A percentile compares a stretch with the other conserved stretches of the same genome.
These are phyloP conservation scores for Tetramorium alpestre DNA, from an alignment of 1,140 invertebrate species.

Conservation along the genomic window DNA sequence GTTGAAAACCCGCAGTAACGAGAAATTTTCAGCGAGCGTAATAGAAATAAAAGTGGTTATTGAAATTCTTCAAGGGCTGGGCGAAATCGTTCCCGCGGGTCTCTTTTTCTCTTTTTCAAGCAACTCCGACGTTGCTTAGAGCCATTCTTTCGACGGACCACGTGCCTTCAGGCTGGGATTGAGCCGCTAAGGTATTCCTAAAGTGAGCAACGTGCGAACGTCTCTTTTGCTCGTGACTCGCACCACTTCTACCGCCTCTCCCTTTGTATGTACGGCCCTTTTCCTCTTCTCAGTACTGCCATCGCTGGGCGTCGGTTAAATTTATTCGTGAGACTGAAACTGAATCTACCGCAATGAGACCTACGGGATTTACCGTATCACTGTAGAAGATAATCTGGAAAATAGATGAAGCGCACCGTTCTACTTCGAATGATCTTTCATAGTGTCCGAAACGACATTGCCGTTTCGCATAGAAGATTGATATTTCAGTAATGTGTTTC, in stretches of 20 bases:
- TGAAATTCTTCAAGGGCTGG: slow-evolving; percentile 71
- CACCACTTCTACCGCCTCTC: slow-evolving; percentile 16
- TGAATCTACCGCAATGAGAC: slow-evolving; percentile 35
- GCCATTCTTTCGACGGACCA: slow-evolving; percentile 69
- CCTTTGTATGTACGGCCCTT: slow-evolving; percentile 38
- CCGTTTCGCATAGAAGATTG: not conserved
- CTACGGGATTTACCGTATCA: slow-evolving; percentile 49
- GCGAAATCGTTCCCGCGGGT: slow-evolving; percentile 10
- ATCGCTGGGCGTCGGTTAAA: slow-evolving; percentile 51
- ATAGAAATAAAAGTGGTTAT: slow-evolving; percentile 75
- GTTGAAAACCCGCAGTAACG: slow-evolving; percentile 30
- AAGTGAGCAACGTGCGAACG: slow-evolving; percentile 72
- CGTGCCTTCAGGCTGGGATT: slow-evolving; percentile 60
- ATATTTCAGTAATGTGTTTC: not conserved
- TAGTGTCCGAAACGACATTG: not conserved
- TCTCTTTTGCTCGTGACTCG: slow-evolving; percentile 26
- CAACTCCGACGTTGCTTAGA: slow-evolving; percentile 36
- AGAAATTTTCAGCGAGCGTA: slow-evolving; percentile 65
- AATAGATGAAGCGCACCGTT: slow-evolving; percentile 56
- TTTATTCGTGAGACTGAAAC: slow-evolving; percentile 57
- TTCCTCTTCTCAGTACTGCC: slow-evolving; percentile 6
- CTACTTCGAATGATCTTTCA: not conserved
- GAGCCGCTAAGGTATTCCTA: slow-evolving; percentile 71
- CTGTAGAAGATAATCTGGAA: slow-evolving; percentile 21
- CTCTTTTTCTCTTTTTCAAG: slow-evolving; percentile 12